Evolutionary conservation across 2,113 vertebrate species (phyloP).

Genomic region (Malurus melanocephalus): DNA sequence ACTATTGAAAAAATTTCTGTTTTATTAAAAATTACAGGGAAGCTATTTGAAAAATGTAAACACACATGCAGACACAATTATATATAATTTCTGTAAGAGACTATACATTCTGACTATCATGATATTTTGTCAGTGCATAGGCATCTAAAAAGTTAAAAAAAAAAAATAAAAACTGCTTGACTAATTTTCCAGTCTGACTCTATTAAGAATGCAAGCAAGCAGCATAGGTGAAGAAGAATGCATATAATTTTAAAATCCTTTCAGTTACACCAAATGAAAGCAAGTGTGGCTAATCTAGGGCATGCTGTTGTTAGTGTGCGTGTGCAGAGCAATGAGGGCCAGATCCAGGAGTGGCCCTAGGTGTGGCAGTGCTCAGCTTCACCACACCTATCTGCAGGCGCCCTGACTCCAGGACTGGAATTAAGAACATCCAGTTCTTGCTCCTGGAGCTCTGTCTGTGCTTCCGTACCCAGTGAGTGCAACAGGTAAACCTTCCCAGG

Average conservation of each 20-base stretch:
- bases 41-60: not conserved
- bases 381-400: constrained; percentile 42
- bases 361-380: constrained; percentile 28
- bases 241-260: not conserved
- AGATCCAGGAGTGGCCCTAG: constrained; percentile 13
- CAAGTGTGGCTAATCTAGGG: constrained; percentile 18
- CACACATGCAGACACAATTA: too few relatives aligned
- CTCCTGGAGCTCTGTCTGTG: not conserved
- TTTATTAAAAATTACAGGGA: not conserved
- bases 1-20: not conserved
- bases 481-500: not conserved
- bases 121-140: not conserved
- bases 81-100: not conserved
- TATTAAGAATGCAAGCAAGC: not conserved
- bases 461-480: not conserved
- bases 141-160: not conserved
- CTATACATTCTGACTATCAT: not conserved
- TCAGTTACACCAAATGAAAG: not conserved
- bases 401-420: constrained; percentile 43
- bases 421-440: constrained; percentile 63
- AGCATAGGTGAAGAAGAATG: not conserved
- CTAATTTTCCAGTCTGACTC: not conserved
- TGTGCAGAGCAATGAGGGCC: not conserved
- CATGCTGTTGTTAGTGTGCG: not conserved
- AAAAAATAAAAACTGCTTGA: not conserved